Evolutionary conservation across 2,113 vertebrate genomes (phyloP), one percentile per base, ranked within the genome.

Genomic region (Galemys pyrenaicus): DNA sequence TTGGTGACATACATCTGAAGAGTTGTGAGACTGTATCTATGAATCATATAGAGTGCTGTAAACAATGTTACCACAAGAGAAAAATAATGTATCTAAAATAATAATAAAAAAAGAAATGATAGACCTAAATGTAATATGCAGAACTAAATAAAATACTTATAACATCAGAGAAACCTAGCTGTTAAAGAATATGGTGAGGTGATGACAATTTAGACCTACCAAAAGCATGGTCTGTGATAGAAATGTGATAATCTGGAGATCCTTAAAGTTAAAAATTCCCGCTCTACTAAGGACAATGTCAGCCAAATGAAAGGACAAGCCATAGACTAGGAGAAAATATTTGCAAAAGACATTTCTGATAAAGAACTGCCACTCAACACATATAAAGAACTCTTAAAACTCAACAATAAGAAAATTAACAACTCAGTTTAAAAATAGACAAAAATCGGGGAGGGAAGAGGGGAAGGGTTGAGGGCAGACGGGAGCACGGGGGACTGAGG

Each of bases 291-390:
- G 46, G 9, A 37, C 19, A 22, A n/a, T 68, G 26, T 84, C 16
- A 88, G 84, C 44, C 93, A 17, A 93, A 79, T 67, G 44, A 78
- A n/a, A 87, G 74, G 12, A 44, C 49, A 84, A 91, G 26, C 11
- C 58, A 79, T 0, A 68, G 26, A 60, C 37, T 68, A 6, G 11
- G 78, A 91, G 35, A 84, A 87, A 79, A 56, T 56, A 56, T 22
- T 84, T 87, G 35, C 35, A 91, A 84, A 95, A 84, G 15, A 60
- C 17, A 37, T 44, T 15, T 51, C 77, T 74, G 60, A 54, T 51
- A 60, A 82, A 56, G 5, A 7, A 71, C 15, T 41, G 11, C 15
- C 88, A 65, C 30, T 85, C 26, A 64, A 71, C 30, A 92, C 46
- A 64, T 9, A 64, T 9, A 90, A 49, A 80, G 20, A 85, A 95